phyloP scores from a whole-genome alignment of 2,888 invertebrate species.

The Spisula subtruncata region DNA sequence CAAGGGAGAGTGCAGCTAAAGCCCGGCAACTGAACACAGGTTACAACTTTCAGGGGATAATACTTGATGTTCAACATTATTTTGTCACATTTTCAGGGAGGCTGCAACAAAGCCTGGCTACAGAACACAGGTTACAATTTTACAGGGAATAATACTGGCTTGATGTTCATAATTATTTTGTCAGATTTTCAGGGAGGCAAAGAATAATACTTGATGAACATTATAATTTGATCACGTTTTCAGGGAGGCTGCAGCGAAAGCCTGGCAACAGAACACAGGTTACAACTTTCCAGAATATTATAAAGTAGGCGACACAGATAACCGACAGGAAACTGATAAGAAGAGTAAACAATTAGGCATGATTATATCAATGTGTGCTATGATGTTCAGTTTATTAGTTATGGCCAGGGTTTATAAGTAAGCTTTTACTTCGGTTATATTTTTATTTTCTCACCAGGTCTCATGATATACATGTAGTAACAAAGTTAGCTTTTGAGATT shows the following conservation, averaged over 20 bases:
- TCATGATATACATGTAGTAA: too few relatives aligned
- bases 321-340: background rate
- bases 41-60: too few relatives aligned
- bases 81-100: slow-evolving; percentile 2
- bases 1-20: too few relatives aligned
- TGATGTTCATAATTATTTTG: background rate
- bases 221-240: background rate
- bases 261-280: slow-evolving; percentile 29
- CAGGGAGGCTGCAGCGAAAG: slow-evolving; percentile 34
- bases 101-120: slow-evolving; percentile 36
- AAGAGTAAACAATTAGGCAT: background rate
- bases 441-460: too few relatives aligned
- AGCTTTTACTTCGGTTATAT: background rate
- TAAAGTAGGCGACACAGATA: background rate
- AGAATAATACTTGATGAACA: too few relatives aligned
- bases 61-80: background rate
- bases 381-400: background rate
- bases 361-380: too few relatives aligned
- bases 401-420: slow-evolving; percentile 8
- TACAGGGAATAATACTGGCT: too few relatives aligned
- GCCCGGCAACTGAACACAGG: too few relatives aligned
- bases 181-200: slow-evolving; percentile 15
- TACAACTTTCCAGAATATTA: background rate
- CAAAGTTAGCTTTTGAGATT: too few relatives aligned
- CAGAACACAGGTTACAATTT: slow-evolving; percentile 10